phyloP scores from a whole-genome alignment of 2,888 invertebrate species.

The Caenorhabditis doughertyi region DNA sequence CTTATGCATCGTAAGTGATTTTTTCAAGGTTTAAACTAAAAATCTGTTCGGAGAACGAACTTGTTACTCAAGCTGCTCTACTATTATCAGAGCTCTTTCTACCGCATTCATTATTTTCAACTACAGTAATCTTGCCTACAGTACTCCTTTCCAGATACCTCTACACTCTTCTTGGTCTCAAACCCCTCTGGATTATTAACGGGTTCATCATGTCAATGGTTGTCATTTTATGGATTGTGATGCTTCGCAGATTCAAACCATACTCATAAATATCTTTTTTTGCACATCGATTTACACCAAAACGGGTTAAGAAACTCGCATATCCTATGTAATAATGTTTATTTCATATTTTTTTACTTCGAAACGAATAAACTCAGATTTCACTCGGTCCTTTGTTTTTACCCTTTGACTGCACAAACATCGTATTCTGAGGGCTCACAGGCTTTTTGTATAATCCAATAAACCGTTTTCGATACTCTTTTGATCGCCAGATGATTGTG shows the following conservation, averaged over 20 bases:
- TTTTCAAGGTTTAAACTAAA: no score
- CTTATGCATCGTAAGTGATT: slow-evolving; percentile 64
- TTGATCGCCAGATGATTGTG: slow-evolving; percentile 51
- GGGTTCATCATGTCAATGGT: slow-evolving; percentile 58
- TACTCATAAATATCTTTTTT: slow-evolving; percentile 30
- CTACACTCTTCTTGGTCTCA: slow-evolving; percentile 61
- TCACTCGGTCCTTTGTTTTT: slow-evolving; percentile 9
- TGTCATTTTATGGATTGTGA: slow-evolving; percentile 51
- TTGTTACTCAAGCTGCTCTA: no score
- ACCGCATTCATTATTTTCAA: no score
- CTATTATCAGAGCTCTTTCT: no score
- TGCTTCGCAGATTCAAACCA: slow-evolving; percentile 55
- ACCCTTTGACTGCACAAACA: slow-evolving; percentile 1
- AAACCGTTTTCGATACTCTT: slow-evolving; percentile 49
- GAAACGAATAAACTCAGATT: slow-evolving; percentile 1
- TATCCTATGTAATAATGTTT: slow-evolving; percentile 29
- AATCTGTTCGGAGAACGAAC: no score
- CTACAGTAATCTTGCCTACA: neutral
- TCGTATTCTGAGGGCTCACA: neutral
- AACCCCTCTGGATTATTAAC: slow-evolving; percentile 66
- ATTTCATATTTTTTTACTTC: neutral
- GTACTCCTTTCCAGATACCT: slow-evolving; percentile 56
- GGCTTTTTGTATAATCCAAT: slow-evolving; percentile 21
- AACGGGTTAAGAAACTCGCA: slow-evolving; percentile 38
- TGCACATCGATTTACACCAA: neutral